A percentile compares a stretch with the other conserved stretches of the same genome.
phyloP scores from a whole-genome alignment of 2,888 invertebrate species.

The Tromatobia lineatoria region DNA sequence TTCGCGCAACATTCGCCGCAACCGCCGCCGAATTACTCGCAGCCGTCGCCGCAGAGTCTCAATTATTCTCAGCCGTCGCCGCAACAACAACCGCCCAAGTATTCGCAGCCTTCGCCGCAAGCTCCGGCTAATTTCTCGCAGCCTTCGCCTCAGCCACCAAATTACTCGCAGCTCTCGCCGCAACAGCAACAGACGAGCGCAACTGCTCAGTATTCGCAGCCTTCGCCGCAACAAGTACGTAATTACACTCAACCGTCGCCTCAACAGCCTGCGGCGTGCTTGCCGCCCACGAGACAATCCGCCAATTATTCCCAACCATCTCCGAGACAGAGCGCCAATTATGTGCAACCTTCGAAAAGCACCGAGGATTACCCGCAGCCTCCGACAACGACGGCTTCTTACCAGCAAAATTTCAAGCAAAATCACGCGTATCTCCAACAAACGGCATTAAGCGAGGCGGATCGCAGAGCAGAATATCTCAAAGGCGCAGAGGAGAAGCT shows the following conservation, averaged over 20 bases:
- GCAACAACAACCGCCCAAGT: slow-evolving; percentile 84
- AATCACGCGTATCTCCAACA: slow-evolving; percentile 74
- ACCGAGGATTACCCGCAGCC: slow-evolving; percentile 63
- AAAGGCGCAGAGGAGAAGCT: slow-evolving; percentile 75
- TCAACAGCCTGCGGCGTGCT: slow-evolving; percentile 65
- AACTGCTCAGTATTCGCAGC: slow-evolving; percentile 75
- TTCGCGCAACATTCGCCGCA: slow-evolving; percentile 83
- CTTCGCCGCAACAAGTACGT: slow-evolving; percentile 70
- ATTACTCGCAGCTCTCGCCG: slow-evolving; percentile 86
- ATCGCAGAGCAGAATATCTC: slow-evolving; percentile 77
- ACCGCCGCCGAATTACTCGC: slow-evolving; percentile 85
- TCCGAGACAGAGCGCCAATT: slow-evolving; percentile 73
- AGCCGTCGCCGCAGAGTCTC: slow-evolving; percentile 75
- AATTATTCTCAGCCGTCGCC: slow-evolving; percentile 76
- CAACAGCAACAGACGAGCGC: slow-evolving; percentile 85
- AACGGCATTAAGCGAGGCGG: slow-evolving; percentile 72
- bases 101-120: slow-evolving; percentile 78
- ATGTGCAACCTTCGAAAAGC: slow-evolving; percentile 61
- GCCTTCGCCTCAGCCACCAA: slow-evolving; percentile 76
- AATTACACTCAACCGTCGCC: slow-evolving; percentile 70
- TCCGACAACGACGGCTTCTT: slow-evolving; percentile 69
- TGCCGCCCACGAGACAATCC: slow-evolving; percentile 70
- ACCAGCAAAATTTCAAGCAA: slow-evolving; percentile 77
- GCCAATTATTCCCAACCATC: slow-evolving; percentile 75
- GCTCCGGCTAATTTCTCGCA: slow-evolving; percentile 81